Percentiles rank a stretch among this genome's conserved stretches.
phyloP scores from a whole-genome alignment of 1,140 invertebrate genomes.

The Eupristina koningsbergeri region DNA sequence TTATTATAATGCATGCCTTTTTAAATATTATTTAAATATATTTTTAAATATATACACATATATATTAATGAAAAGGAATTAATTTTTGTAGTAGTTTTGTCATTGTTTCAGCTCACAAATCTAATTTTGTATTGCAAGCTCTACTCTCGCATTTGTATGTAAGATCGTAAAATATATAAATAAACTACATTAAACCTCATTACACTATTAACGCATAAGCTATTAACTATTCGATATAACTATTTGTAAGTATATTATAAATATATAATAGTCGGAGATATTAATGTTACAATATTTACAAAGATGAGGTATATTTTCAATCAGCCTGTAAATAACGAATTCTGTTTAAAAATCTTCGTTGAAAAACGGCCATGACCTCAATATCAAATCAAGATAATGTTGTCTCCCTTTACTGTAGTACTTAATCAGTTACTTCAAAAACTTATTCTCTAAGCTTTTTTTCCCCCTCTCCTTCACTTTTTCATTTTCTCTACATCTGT shows the following conservation, averaged over 20 bases:
- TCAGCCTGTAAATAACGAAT: constrained; percentile 53
- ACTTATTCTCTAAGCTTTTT: constrained; percentile 18
- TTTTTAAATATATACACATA: background rate
- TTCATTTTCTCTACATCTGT: constrained; percentile 21
- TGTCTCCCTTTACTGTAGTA: constrained; percentile 35
- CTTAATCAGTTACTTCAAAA: constrained; percentile 37
- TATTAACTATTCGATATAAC: constrained; percentile 56
- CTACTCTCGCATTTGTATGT: constrained; percentile 39
- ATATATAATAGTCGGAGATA: constrained; percentile 62
- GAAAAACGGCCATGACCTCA: constrained; percentile 24
- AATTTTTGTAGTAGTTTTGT: constrained; percentile 46
- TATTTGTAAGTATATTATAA: constrained; percentile 59
- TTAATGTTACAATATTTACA: constrained; percentile 70
- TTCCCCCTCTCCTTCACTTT: background rate
- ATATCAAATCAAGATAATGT: constrained; percentile 40
- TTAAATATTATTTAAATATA: too few relatives aligned
- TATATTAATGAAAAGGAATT: background rate
- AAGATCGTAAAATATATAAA: constrained; percentile 61
- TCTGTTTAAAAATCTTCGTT: constrained; percentile 44
- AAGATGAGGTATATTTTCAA: constrained; percentile 58
- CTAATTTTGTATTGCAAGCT: constrained; percentile 26
- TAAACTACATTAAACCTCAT: constrained; percentile 58
- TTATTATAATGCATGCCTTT: background rate
- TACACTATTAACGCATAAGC: constrained; percentile 58
- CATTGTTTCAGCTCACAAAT: constrained; percentile 15